Evolutionary conservation across 2,888 invertebrate genomes (phyloP).

Genomic region (Himalopsyche tibetana): DNA sequence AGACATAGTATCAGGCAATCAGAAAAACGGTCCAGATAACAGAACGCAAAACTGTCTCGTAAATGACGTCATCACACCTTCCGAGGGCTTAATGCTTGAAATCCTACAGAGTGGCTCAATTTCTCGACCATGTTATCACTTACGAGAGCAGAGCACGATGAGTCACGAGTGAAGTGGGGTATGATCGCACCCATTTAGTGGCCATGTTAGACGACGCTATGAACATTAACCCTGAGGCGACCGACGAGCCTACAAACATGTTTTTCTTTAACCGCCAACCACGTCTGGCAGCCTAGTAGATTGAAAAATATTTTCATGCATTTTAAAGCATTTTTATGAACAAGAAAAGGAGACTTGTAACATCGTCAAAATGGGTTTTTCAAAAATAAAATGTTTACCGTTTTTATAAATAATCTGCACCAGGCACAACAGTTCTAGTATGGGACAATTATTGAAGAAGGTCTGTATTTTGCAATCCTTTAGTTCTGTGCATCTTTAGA

Average conservation of each 20-base stretch:
- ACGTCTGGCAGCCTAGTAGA: neutral
- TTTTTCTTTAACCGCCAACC: neutral
- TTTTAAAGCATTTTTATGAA: too few species aligned
- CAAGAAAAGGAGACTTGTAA: too few species aligned
- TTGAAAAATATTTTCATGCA: neutral
- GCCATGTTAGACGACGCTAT: constrained; percentile 46
- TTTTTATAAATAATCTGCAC: too few species aligned
- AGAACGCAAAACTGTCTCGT: constrained; percentile 33
- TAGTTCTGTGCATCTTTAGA: too few species aligned
- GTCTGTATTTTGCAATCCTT: too few species aligned
- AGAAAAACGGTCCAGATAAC: constrained; percentile 19
- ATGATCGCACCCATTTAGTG: constrained; percentile 53
- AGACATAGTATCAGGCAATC: neutral
- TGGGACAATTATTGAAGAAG: too few species aligned
- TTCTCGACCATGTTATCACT: constrained; percentile 42
- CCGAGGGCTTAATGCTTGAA: constrained; percentile 35
- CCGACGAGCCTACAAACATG: neutral
- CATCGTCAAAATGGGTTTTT: too few species aligned
- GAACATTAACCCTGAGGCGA: constrained; percentile 38
- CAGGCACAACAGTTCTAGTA: too few species aligned
- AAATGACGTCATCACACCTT: constrained; percentile 43
- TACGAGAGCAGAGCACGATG: constrained; percentile 34
- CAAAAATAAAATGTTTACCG: too few species aligned
- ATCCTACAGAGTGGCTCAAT: constrained; percentile 42
- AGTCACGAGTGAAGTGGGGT: constrained; percentile 44